Conservation (phyloP, 2,113 vertebrate species). For the Nannobrachium achirus region DNA sequence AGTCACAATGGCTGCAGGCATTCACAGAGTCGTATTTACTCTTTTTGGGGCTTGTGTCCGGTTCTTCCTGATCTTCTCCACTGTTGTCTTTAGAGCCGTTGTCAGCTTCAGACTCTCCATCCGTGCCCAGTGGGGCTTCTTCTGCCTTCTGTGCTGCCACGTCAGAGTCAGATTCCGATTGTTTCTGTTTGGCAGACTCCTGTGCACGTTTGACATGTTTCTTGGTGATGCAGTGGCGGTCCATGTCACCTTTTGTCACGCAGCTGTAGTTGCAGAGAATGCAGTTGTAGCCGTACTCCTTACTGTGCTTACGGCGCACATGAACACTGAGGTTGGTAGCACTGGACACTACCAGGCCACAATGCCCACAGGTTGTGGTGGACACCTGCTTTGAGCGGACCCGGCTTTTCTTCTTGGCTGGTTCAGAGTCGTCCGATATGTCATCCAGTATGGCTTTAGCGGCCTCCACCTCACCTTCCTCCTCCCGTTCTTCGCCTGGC, state of each 20-base stretch:
- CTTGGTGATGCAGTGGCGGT: slow-evolving; percentile 95
- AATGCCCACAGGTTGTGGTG: slow-evolving; percentile 88
- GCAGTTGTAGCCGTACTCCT: slow-evolving; percentile 94
- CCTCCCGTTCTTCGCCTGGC: background rate
- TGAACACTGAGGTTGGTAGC: slow-evolving; percentile 95
- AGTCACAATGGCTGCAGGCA: slow-evolving; percentile 85
- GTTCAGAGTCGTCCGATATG: slow-evolving; percentile 43
- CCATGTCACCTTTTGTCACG: slow-evolving; percentile 99
- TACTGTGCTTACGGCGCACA: slow-evolving; percentile 94
- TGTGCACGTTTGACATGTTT: slow-evolving; percentile 90
- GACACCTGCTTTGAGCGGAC: slow-evolving; percentile 84
- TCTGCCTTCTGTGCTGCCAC: slow-evolving; percentile 34
- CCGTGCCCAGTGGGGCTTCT: background rate
- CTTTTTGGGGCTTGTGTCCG: slow-evolving; percentile 65
- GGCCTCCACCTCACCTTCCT: background rate
- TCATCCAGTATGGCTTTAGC: slow-evolving; percentile 24
- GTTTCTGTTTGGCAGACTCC: slow-evolving; percentile 72
- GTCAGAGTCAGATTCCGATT: slow-evolving; percentile 10
- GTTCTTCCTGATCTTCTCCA: slow-evolving; percentile 39
- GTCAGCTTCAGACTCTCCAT: slow-evolving; percentile 49
- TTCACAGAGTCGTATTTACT: slow-evolving; percentile 61
- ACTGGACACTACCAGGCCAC: slow-evolving; percentile 93
- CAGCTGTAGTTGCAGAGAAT: slow-evolving; percentile 95
- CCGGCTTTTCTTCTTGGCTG: slow-evolving; percentile 79
- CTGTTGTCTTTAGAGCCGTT: slow-evolving; percentile 39